These are phyloP conservation scores for Monochamus saltuarius DNA, from an alignment of 1,140 invertebrate species.

Conservation along the genomic window DNA sequence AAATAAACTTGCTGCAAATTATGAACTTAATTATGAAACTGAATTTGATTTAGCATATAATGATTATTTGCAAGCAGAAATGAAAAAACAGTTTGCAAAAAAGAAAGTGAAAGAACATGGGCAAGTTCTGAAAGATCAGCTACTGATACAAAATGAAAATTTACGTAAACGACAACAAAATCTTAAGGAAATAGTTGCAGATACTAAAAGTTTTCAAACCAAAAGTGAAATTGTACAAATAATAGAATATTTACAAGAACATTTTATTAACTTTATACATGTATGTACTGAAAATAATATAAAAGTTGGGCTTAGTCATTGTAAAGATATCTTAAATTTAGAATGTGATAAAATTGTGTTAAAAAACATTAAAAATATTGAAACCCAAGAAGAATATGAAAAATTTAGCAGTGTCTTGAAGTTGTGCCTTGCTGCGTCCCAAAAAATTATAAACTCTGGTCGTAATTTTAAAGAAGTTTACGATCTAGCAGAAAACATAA, in stretches of 20 bases:
- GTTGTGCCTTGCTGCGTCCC: neutral
- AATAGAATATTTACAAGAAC: neutral
- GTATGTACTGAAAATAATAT: slow-evolving; percentile 15
- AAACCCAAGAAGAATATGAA: slow-evolving; percentile 20
- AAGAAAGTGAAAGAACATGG: slow-evolving; percentile 7
- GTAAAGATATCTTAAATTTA: slow-evolving; percentile 2
- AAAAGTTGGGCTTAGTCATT: neutral
- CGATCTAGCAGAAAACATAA: slow-evolving; percentile 1
- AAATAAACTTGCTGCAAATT: too few relatives aligned
- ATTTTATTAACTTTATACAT: slow-evolving; percentile 7
- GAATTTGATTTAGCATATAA: slow-evolving; percentile 22
- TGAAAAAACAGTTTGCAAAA: slow-evolving; percentile 18
- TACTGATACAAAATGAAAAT: slow-evolving; percentile 8
- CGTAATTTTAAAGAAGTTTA: slow-evolving; percentile 13
- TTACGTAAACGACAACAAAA: slow-evolving; percentile 5
- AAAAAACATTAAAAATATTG: slow-evolving; percentile 18
- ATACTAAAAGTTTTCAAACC: slow-evolving; percentile 1
- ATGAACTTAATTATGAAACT: neutral
- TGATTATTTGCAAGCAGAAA: slow-evolving; percentile 18
- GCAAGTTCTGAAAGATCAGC: slow-evolving; percentile 13
- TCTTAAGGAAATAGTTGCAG: neutral
- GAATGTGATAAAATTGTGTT: slow-evolving; percentile 9
- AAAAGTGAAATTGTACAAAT: slow-evolving; percentile 10
- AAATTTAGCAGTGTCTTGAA: slow-evolving; percentile 1
- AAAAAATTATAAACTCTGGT: slow-evolving; percentile 15